Evolutionary conservation across 2,113 vertebrate species (phyloP).

Genomic region (Marmota flaviventris): DNA sequence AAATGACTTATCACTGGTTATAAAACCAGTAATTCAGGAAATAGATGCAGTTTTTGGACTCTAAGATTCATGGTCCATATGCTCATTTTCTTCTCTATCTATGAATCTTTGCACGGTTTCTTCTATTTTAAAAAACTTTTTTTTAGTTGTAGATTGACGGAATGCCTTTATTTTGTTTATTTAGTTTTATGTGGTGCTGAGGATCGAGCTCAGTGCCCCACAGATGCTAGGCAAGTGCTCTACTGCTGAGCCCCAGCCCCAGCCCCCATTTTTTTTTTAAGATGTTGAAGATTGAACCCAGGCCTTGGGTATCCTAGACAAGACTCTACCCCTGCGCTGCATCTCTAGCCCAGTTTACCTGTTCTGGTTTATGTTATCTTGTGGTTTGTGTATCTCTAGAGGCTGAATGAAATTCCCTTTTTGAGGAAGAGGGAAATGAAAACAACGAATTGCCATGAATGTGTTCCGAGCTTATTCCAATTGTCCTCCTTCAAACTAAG

Average conservation of each 20-base stretch:
- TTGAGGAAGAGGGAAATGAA: background rate
- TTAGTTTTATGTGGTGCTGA: too few relatives aligned
- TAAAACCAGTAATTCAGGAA: background rate
- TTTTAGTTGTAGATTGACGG: too few relatives aligned
- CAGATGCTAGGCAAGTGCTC: too few relatives aligned
- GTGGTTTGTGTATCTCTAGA: constrained; percentile 4
- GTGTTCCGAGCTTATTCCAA: background rate
- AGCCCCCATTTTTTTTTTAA: background rate
- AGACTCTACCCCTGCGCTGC: background rate
- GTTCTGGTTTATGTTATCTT: background rate
- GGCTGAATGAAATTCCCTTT: constrained; percentile 3
- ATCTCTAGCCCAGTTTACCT: background rate
- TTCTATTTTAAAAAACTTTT: background rate
- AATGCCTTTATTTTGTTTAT: too few relatives aligned
- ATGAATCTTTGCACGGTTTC: background rate
- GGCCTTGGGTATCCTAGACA: background rate
- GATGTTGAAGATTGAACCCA: background rate
- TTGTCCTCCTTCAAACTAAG: constrained; percentile 35
- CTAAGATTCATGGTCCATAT: background rate
- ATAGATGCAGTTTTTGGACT: background rate
- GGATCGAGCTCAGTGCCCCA: too few relatives aligned
- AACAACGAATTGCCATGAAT: background rate
- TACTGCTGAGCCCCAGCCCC: too few relatives aligned
- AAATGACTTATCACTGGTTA: background rate
- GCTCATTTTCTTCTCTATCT: background rate